Conservation (phyloP, 2,888 invertebrate species). For the Ferdinandea cuprea region DNA sequence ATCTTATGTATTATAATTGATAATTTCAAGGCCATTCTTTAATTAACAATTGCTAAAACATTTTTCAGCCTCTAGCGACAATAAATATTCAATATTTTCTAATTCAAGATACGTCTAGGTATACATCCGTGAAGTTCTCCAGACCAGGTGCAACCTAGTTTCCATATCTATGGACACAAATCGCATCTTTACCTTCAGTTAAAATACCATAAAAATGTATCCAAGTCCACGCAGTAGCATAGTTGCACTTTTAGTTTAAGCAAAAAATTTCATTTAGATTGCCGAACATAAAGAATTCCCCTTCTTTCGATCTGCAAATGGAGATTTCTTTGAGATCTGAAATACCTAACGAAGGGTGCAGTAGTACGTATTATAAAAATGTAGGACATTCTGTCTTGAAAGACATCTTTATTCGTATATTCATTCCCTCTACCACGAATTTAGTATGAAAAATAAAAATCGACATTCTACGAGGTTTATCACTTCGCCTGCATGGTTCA, state of each 20-base stretch:
- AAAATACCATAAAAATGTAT: constrained; percentile 33
- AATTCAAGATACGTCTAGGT: too few species aligned
- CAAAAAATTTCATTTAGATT: constrained; percentile 46
- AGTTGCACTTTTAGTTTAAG: constrained; percentile 39
- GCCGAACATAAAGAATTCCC: constrained; percentile 55
- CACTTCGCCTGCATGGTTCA: constrained; percentile 12
- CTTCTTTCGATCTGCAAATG: not conserved
- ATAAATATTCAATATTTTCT: too few species aligned
- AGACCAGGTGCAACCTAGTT: constrained; percentile 17
- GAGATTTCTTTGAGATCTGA: constrained; percentile 5
- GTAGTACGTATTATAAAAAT: not conserved
- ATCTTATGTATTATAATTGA: too few species aligned
- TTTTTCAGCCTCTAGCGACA: too few species aligned
- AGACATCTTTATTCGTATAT: constrained; percentile 34
- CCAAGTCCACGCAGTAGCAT: not conserved
- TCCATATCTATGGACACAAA: constrained; percentile 30
- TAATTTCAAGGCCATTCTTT: too few species aligned
- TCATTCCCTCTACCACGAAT: constrained; percentile 27
- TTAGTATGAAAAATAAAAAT: constrained; percentile 37
- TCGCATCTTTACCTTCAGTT: constrained; percentile 14
- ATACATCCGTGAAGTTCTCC: not conserved
- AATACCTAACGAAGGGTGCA: not conserved
- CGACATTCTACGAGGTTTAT: constrained; percentile 29
- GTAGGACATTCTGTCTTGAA: constrained; percentile 6
- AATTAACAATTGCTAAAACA: too few species aligned